phyloP scores from a whole-genome alignment of 2,797 vertebrate genomes.

The Enteromius unitaeniatus region DNA sequence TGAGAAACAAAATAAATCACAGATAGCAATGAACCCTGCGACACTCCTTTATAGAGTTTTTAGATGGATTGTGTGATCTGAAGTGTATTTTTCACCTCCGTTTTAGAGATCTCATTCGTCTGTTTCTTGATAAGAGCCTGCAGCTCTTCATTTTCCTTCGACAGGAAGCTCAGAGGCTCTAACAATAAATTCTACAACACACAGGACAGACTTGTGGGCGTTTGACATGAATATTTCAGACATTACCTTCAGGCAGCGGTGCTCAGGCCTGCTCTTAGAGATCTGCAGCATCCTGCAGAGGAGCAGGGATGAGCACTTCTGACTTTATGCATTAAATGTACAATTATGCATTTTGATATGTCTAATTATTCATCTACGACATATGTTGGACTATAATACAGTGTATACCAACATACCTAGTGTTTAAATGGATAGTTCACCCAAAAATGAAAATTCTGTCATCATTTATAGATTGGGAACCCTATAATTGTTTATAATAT shows the following conservation, averaged over 20 bases:
- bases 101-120: conserved; percentile 63
- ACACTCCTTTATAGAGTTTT: neutral
- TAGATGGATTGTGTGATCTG: neutral
- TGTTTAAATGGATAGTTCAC: neutral
- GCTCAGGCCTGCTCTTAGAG: neutral
- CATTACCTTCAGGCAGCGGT: neutral
- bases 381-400: neutral
- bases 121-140: conserved; percentile 58
- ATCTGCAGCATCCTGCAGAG: neutral
- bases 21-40: neutral
- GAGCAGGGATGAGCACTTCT: neutral
- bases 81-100: conserved; percentile 46
- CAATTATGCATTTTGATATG: neutral
- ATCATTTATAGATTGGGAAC: no score
- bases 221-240: conserved; percentile 7
- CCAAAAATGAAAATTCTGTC: no score
- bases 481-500: no score
- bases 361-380: neutral
- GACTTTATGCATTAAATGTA: neutral
- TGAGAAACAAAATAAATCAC: neutral
- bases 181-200: conserved; percentile 56
- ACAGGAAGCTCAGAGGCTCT: conserved; percentile 47
- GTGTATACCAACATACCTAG: neutral
- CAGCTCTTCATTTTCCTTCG: conserved; percentile 51
- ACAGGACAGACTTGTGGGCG: neutral